Evolutionary conservation across 2,113 vertebrate species (phyloP), one percentile per base, ranked within the genome.

Genomic region (Perca schrenkii): DNA sequence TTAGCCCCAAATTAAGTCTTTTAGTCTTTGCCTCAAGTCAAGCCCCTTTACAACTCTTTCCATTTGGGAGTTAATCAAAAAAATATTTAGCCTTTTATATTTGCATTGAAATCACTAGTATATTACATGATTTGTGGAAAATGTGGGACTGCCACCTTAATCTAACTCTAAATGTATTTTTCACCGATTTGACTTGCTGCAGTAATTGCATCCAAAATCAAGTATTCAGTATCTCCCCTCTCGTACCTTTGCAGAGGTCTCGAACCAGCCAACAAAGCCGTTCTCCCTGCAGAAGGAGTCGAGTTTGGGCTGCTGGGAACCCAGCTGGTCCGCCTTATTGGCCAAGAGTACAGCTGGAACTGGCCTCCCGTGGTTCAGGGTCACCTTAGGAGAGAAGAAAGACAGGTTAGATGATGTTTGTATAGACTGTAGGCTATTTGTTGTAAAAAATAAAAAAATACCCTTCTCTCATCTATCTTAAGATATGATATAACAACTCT

Each of bases 171-270:
- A 65, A 36, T 71, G 36, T 63, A 14, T 71, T 62, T 50, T 15
- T n/a, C 6, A 43, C 21, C 62, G 16, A 52, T 31, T 31, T 50
- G 5, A 13, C n/a, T 43, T 57, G 68, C 16, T 61, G 63, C 43
- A 46, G 31, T 25, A 19, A 74, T 16, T 28, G 46, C 11, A 28
- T 40, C 21, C 19, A 54, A 21, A 52, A 36, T 34, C 58, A 63
- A 21, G 1, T 22, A 10, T 16, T 15, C 31, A 8, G 1, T 0
- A 43, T 64, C 22, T 81, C 54, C 36, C 21, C 40, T 21, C 4
- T 43, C 25, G 21, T 86, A 96, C 96, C 95, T 96, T 97, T 22
- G 96, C 96, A 1, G 96, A 97, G 6, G 96, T 97, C 88, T 95
- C 90, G 31, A 95, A 96, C 93, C 95, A 96, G 79, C 91, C 93